Conservation (phyloP, 2,888 invertebrate genomes). For the Drosophila monieri region DNA sequence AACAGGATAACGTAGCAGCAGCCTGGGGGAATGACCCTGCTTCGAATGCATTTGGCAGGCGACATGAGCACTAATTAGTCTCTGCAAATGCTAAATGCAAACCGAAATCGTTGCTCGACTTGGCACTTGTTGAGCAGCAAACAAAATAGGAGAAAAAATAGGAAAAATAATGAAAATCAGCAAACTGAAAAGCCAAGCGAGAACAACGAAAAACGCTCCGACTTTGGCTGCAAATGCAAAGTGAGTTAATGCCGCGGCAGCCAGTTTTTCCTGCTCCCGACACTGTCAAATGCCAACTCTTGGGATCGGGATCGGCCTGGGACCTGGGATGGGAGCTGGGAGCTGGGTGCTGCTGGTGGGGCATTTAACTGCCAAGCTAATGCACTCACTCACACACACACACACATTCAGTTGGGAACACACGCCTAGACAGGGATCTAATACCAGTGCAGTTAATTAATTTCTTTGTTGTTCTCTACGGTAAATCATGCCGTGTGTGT, state of each 20-base stretch:
- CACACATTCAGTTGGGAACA: slow-evolving; percentile 23
- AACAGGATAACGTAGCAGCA: slow-evolving; percentile 29
- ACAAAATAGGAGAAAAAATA: slow-evolving; percentile 12
- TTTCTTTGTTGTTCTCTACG: slow-evolving; percentile 79
- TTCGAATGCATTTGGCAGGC: slow-evolving; percentile 67
- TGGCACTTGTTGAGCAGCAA: slow-evolving; percentile 60
- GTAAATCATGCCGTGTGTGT: slow-evolving; percentile 71
- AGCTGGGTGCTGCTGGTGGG: slow-evolving; percentile 45
- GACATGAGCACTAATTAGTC: slow-evolving; percentile 78
- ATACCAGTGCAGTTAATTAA: slow-evolving; percentile 76
- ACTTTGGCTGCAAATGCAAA: slow-evolving; percentile 54
- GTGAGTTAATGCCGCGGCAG: slow-evolving; percentile 67
- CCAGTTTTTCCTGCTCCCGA: slow-evolving; percentile 51
- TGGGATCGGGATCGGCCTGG: slow-evolving; percentile 13
- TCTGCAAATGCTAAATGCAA: slow-evolving; percentile 55
- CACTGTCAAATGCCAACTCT: slow-evolving; percentile 71
- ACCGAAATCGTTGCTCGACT: slow-evolving; percentile 56
- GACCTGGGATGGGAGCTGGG: slow-evolving; percentile 17
- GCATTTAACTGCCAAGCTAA: slow-evolving; percentile 76
- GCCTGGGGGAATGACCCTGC: slow-evolving; percentile 19
- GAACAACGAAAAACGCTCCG: slow-evolving; percentile 38
- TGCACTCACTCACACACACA: slow-evolving; percentile 61
- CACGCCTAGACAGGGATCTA: slow-evolving; percentile 19
- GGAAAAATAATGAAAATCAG: slow-evolving; percentile 20
- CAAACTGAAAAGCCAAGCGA: slow-evolving; percentile 16